Evolutionary conservation across 2,888 invertebrate species (phyloP).

Genomic region (Dione juno): DNA sequence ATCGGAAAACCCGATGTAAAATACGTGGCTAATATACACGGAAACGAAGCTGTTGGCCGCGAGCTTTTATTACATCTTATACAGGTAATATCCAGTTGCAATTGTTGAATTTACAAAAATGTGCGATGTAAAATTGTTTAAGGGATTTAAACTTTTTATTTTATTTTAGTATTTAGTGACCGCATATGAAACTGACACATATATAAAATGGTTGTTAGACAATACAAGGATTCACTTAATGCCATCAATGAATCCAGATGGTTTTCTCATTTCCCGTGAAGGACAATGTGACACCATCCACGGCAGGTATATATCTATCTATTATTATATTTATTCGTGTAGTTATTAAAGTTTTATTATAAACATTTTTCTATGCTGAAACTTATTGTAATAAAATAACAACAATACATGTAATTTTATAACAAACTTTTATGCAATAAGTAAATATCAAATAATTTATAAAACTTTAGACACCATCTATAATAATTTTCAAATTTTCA

Average conservation of each 20-base stretch:
- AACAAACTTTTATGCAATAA: not conserved
- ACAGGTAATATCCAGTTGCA: conserved; percentile 77
- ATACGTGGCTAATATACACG: conserved; percentile 98
- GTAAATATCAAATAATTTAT: not conserved
- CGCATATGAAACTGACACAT: conserved; percentile 91
- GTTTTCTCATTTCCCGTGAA: conserved; percentile 95
- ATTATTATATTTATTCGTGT: not conserved
- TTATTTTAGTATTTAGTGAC: conserved; percentile 90
- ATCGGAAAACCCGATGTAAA: conserved; percentile 98
- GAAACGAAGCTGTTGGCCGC: conserved; percentile 97
- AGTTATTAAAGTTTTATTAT: not conserved
- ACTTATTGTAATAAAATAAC: conserved; percentile 4
- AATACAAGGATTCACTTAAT: conserved; percentile 98
- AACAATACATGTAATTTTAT: not conserved
- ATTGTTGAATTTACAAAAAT: not conserved
- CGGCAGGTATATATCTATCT: conserved; percentile 86
- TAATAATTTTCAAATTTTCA: not conserved
- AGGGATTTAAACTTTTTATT: not conserved
- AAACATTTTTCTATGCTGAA: not conserved
- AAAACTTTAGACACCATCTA: not conserved
- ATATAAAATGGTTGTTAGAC: conserved; percentile 95
- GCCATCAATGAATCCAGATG: conserved; percentile 99
- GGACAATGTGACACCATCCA: conserved; percentile 94
- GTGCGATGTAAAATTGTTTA: too few relatives aligned
- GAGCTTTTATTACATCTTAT: conserved; percentile 96